Percentiles rank a stretch among this genome's conserved stretches.
Evolutionary conservation across 2,888 invertebrate genomes (phyloP).

Genomic region (Drosophila phalerata): DNA sequence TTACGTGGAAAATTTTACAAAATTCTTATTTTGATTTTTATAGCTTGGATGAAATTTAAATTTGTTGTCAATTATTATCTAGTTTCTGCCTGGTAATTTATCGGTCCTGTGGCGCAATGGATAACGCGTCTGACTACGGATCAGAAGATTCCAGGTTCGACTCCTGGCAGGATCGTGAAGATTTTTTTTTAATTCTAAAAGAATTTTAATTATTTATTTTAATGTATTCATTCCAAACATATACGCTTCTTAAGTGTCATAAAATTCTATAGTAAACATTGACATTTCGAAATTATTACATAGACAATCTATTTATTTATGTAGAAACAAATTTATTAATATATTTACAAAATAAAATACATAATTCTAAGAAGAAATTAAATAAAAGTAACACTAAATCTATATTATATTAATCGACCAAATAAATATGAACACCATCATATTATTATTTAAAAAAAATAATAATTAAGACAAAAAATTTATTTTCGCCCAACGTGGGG

Average conservation of each 20-base stretch:
- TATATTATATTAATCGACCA: no score
- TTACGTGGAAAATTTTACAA: background rate
- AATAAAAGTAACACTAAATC: no score
- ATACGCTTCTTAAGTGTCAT: no score
- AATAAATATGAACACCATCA: no score
- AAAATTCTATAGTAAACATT: no score
- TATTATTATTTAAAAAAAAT: background rate
- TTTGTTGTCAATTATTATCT: background rate
- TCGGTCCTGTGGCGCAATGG: conserved; percentile 85
- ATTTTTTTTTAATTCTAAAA: background rate
- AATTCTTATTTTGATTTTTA: background rate
- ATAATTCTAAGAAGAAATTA: no score
- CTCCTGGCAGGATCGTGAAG: conserved; percentile 84
- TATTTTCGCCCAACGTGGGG: conserved; percentile 84
- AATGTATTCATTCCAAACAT: no score
- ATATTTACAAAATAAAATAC: conserved; percentile 1
- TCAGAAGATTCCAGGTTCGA: conserved; percentile 85
- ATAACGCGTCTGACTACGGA: conserved; percentile 85
- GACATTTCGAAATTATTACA: no score
- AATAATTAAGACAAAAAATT: background rate
- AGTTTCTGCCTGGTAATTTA: accelerated
- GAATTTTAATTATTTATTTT: background rate
- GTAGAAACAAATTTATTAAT: no score
- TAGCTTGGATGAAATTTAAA: background rate
- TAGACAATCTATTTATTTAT: no score